Evolutionary conservation across 1,140 invertebrate genomes (phyloP), one percentile per base, ranked within the genome.

Genomic region (Dufourea novaeangliae): DNA sequence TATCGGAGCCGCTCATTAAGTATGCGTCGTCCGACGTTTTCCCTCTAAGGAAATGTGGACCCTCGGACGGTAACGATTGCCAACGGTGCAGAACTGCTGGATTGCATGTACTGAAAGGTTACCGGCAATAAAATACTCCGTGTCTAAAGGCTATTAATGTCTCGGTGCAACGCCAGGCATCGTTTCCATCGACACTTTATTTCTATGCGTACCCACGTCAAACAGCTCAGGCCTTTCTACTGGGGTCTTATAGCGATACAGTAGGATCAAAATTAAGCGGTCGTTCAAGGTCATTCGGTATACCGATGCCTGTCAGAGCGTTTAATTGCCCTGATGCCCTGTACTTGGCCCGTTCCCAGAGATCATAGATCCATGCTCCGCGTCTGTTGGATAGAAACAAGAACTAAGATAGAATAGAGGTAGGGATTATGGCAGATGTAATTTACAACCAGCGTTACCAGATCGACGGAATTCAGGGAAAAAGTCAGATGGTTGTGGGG

Each of bases 121-220:
- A 86, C 80, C 80, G 37, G 82, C 80, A 79, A 83, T 83, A 83
- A 83, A 83, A 79, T 83, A 83, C 61, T 63, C 82, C 75, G 77
- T 77, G 82, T 83, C 80, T 80, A 80, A 72, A 78, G 82, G 82
- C 82, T 83, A 83, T 84, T 84, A 84, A 83, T 80, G 82, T 71
- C 82, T 54, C 82, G 41, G 62, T 71, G 82, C 82, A 80, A 80
- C 69, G 82, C 82, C 78, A 77, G 54, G 39, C 78, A 77, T 84
- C 83, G 71, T 84, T 84, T 84, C 73, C 82, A 80, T 84, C 57
- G 78, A 83, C 82, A 77, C 82, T 84, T 84, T 83, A 83, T 80
- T 80, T 68, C 78, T 71, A 80, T 67, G 81, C 62, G 82, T 82
- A 78, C 61, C 44, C 69, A 34, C 82, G 76, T 79, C 76, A 79